A percentile compares a stretch with the other conserved stretches of the same genome.
phyloP scores from a whole-genome alignment of 2,888 invertebrate species.

The Drosophila subsilvestris region DNA sequence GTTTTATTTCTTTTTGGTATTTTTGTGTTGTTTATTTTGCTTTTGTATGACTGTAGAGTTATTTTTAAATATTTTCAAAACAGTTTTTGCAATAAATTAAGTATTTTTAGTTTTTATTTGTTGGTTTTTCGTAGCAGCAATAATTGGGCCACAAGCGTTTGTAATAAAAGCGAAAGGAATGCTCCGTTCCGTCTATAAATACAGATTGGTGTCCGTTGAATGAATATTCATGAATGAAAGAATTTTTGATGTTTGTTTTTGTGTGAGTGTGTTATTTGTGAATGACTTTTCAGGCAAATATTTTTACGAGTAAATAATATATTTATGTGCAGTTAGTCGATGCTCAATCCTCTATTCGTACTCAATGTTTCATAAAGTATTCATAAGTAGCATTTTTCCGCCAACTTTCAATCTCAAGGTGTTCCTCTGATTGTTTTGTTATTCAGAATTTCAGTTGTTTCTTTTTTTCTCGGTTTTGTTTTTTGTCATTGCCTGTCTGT shows the following conservation, averaged over 20 bases:
- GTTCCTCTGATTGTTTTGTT: constrained; percentile 50
- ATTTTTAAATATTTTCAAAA: constrained; percentile 16
- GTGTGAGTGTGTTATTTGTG: not conserved
- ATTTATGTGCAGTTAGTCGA: too few species aligned
- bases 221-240: constrained; percentile 8
- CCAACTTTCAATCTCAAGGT: constrained; percentile 62
- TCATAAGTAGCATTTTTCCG: constrained; percentile 56
- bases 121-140: constrained; percentile 9
- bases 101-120: constrained; percentile 25
- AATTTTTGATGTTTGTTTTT: not conserved
- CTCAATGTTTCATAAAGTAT: constrained; percentile 11
- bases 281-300: not conserved
- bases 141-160: constrained; percentile 29
- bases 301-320: too few species aligned
- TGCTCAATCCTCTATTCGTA: too few species aligned
- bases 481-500: constrained; percentile 51
- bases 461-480: constrained; percentile 1
- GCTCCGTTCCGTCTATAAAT: constrained; percentile 11
- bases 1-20: not conserved
- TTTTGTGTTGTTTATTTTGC: constrained; percentile 14
- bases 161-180: constrained; percentile 27
- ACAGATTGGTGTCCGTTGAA: constrained; percentile 7
- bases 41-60: not conserved
- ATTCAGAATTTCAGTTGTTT: constrained; percentile 19
- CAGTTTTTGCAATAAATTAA: not conserved